Percentiles rank a stretch among this genome's conserved stretches.
Conservation (phyloP, 2,113 vertebrate genomes). For the Macrotis lagotis region DNA sequence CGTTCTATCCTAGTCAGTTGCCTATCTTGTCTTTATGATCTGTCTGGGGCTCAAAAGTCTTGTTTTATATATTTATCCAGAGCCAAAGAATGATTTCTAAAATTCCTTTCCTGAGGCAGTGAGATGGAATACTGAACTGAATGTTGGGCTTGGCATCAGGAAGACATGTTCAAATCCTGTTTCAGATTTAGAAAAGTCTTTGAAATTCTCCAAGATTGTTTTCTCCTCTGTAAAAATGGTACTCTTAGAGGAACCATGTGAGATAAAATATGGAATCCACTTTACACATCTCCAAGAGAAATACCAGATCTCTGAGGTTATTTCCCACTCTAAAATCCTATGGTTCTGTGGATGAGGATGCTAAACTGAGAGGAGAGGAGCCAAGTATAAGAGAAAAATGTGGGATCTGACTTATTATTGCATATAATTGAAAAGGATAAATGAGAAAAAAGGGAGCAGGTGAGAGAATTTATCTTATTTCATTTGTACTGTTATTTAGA, state of each 20-base stretch:
- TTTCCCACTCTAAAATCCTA: background rate
- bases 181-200: background rate
- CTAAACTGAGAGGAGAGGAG: background rate
- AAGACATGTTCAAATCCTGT: background rate
- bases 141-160: background rate
- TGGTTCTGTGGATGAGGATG: background rate
- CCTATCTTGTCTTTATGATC: background rate
- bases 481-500: background rate
- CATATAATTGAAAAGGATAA: background rate
- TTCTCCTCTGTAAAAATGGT: background rate
- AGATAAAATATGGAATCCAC: background rate
- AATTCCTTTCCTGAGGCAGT: background rate
- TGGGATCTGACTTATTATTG: background rate
- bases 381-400: background rate
- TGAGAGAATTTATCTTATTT: background rate
- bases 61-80: background rate
- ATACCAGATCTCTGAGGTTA: background rate
- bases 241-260: background rate
- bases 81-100: background rate
- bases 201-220: background rate
- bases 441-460: background rate
- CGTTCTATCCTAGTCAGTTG: background rate
- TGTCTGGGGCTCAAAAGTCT: background rate
- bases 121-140: background rate
- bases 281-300: background rate